Base-by-base conservation (phyloP, 2,888 invertebrate genomes). In the Iphiclides podalirius region DNA sequence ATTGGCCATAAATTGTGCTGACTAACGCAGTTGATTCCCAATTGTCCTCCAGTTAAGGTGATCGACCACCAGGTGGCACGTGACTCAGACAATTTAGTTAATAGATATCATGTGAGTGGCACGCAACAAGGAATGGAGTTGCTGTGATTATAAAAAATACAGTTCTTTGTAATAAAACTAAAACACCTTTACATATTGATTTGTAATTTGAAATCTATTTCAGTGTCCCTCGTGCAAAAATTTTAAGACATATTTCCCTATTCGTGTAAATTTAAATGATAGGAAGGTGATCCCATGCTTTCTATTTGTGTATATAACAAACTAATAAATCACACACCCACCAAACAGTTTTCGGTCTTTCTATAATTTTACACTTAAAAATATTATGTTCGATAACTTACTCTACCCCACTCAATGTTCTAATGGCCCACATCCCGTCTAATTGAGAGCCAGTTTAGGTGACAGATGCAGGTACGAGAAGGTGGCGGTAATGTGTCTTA, bases 391-490 rank as follows among this genome's bases (percentile, higher is more conserved):
- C n/a, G n/a, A n/a, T n/a, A n/a, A n/a, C n/a, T n/a, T 9, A 40
- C 71, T 75, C 76, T 52, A 70, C 11, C 1, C 11, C 14, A 26
- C 13, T n/a, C 40, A 0, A 11, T 52, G 50, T 58, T 13, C 55
- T 2, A 4, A 45, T 67, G 72, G 70, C 76, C 76, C 74, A 78
- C 73, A 77, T 79, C 60, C 47, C 54, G 53, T 46, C 61, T 79
- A 80, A 83, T 82, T 79, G 76, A 75, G 69, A 62, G 66, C 55
- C 60, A 73, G 73, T 78, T 79, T 70, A 72, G 76, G 74, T 72
- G 77, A 73, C 67, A 61, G 66, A 61, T 61, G 67, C 80, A 80
- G 81, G 79, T 80, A 79, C 68, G 66, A 67, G 64, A 47, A 53
- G 49, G 43, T 64, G 61, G 59, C 9, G 34, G 1, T 14, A 36